phyloP scores from a whole-genome alignment of 2,797 vertebrate species.

The Sebastes baramenuke region DNA sequence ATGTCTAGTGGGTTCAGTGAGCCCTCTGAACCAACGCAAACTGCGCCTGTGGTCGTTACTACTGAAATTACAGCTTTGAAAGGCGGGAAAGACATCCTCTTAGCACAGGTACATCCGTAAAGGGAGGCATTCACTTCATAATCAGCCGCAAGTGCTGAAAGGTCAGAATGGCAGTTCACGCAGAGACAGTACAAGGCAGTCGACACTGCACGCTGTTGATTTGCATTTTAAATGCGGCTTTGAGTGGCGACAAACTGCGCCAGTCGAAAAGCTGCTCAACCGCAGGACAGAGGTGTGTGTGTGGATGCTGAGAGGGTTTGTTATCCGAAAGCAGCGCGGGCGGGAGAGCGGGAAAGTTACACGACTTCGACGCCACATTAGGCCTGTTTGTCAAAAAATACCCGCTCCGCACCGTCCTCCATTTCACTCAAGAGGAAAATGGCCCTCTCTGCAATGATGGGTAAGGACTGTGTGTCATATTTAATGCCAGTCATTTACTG shows the following conservation, averaged over 20 bases:
- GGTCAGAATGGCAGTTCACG: constrained; percentile 16
- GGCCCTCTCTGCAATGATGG: constrained; percentile 48
- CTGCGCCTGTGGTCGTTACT: neutral
- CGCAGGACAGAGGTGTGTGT: constrained; percentile 11
- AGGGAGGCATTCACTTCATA: neutral
- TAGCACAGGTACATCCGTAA: neutral
- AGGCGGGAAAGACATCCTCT: constrained; percentile 9
- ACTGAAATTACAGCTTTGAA: constrained; percentile 7
- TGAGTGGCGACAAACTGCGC: constrained; percentile 11
- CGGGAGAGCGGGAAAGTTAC: constrained; percentile 7
- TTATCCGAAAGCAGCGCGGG: constrained; percentile 7
- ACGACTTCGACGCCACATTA: constrained; percentile 39
- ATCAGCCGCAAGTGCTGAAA: constrained; percentile 18
- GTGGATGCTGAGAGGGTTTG: constrained; percentile 5
- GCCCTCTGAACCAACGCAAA: too few relatives aligned
- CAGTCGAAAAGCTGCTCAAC: neutral
- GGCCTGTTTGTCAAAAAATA: constrained; percentile 34
- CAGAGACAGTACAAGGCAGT: neutral
- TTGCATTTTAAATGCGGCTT: constrained; percentile 43
- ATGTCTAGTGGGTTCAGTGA: too few relatives aligned
- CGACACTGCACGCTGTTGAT: neutral
- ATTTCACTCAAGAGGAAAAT: constrained; percentile 64
- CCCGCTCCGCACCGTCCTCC: constrained; percentile 23
- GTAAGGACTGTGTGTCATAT: constrained; percentile 63
- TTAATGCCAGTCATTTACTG: constrained; percentile 72